A percentile compares a stretch with the other conserved stretches of the same genome.
These are phyloP conservation scores for Pterostichus madidus DNA, from an alignment of 2,888 invertebrate genomes.

Conservation along the genomic window DNA sequence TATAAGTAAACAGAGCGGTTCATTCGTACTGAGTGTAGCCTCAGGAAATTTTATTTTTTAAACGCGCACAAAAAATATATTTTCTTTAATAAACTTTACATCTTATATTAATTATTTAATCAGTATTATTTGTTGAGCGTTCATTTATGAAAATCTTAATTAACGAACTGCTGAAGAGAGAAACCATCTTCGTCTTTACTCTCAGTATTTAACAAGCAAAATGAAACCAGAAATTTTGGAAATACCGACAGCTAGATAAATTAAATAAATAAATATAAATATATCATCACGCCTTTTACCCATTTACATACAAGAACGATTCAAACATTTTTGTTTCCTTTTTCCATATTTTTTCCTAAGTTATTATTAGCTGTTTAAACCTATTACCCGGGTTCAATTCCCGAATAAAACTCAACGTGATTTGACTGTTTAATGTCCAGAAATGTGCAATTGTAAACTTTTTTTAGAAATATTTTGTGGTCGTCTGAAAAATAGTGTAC, in stretches of 20 bases:
- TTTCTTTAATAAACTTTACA: conserved; percentile 49
- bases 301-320: conserved; percentile 19
- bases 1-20: conserved; percentile 11
- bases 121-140: background rate
- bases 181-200: background rate
- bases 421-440: too few species aligned
- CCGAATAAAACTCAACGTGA: too few species aligned
- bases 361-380: too few species aligned
- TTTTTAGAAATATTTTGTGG: too few species aligned
- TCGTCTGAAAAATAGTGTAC: too few species aligned
- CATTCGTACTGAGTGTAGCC: conserved; percentile 31
- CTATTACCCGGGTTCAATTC: too few species aligned
- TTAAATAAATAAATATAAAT: too few species aligned
- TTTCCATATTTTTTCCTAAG: background rate
- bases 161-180: background rate
- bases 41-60: conserved; percentile 20
- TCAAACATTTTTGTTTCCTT: conserved; percentile 15
- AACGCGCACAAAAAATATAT: conserved; percentile 21
- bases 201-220: too few species aligned
- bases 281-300: too few species aligned
- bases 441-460: too few species aligned
- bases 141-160: background rate
- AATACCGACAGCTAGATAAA: too few species aligned
- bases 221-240: too few species aligned
- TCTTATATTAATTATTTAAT: conserved; percentile 48